A percentile compares a stretch with the other conserved stretches of the same genome.
phyloP scores from a whole-genome alignment of 2,888 invertebrate species.

The Campoletis raptor region DNA sequence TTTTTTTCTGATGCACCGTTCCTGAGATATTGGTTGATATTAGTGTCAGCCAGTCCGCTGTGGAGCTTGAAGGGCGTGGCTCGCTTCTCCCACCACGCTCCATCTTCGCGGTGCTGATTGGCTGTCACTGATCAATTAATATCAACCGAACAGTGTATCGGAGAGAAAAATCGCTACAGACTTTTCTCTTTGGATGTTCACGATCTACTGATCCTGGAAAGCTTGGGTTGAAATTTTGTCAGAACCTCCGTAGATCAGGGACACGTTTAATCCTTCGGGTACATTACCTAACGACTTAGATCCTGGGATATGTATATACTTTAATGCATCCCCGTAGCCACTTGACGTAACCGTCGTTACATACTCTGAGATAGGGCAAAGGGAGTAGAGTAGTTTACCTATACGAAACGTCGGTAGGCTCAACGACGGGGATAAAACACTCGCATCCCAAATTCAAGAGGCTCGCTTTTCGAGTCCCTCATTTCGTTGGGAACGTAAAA shows the following conservation, averaged over 20 bases:
- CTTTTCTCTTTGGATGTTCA: not conserved
- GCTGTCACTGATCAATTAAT: not conserved
- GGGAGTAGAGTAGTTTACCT: not conserved
- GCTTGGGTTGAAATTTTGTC: not conserved
- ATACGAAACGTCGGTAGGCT: not conserved
- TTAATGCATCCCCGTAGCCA: not conserved
- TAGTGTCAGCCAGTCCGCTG: not conserved
- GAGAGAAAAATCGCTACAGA: not conserved
- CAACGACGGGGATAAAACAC: slow-evolving; percentile 31
- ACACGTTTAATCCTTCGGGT: not conserved
- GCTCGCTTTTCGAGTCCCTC: slow-evolving; percentile 37
- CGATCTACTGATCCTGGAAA: not conserved
- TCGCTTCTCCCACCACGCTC: not conserved
- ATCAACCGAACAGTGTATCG: not conserved
- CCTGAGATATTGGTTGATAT: not conserved
- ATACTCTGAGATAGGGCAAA: not conserved
- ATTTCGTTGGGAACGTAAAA: slow-evolving; percentile 48
- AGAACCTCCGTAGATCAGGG: not conserved
- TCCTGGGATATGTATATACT: not conserved
- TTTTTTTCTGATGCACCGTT: not conserved
- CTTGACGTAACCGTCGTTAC: not conserved
- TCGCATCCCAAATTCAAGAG: slow-evolving; percentile 55
- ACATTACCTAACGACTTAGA: not conserved
- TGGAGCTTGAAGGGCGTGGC: not conserved
- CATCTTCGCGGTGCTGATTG: not conserved